A percentile compares a stretch with the other conserved stretches of the same genome.
phyloP scores from a whole-genome alignment of 2,113 vertebrate species.

The Phycodurus eques region DNA sequence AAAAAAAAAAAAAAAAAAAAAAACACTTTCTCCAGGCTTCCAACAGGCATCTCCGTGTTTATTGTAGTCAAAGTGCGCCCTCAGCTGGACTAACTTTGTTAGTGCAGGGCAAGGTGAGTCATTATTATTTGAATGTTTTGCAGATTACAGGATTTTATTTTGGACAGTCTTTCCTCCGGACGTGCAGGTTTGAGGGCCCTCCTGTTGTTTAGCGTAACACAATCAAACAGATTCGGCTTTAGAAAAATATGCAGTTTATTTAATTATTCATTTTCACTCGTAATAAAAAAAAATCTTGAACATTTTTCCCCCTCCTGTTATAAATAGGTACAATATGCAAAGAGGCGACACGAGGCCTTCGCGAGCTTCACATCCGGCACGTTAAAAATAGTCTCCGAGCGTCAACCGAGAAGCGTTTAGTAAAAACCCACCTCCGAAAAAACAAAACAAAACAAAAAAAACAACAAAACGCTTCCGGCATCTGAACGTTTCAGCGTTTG shows the following conservation, averaged over 20 bases:
- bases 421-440: not conserved
- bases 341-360: not conserved
- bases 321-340: conserved; percentile 37
- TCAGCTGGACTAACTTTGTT: conserved; percentile 5
- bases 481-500: not conserved
- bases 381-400: not conserved
- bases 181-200: not conserved
- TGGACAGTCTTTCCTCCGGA: not conserved
- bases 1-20: too few relatives aligned
- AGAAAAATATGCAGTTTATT: conserved; percentile 75
- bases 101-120: not conserved
- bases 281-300: conserved; percentile 56
- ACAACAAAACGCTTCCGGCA: not conserved
- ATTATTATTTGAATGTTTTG: not conserved
- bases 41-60: not conserved
- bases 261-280: conserved; percentile 55
- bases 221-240: conserved; percentile 26
- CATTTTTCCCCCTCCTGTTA: not conserved
- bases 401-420: not conserved
- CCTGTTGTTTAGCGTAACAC: not conserved
- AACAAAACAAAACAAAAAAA: not conserved
- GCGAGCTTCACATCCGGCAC: conserved; percentile 9
- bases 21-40: too few relatives aligned
- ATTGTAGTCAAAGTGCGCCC: not conserved
- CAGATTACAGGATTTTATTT: not conserved